Percentiles rank a stretch among this genome's conserved stretches.
phyloP scores from a whole-genome alignment of 92 coral and sea anemone genomes.

The Plumapathes pennacea region DNA sequence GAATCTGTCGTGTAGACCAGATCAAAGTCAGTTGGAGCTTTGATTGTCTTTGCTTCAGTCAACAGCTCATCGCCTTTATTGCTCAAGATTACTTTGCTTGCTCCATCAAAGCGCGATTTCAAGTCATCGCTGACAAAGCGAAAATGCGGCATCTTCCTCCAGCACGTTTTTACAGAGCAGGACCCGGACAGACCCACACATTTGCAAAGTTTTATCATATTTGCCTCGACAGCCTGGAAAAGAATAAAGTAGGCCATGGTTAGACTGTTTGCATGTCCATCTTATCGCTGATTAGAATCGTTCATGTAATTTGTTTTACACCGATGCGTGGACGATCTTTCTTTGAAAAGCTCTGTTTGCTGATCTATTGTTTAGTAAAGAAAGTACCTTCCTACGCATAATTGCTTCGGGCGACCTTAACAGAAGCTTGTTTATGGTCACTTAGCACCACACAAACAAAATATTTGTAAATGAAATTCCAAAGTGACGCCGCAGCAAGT shows the following conservation, averaged over 20 bases:
- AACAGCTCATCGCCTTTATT: constrained; percentile 66
- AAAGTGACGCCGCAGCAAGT: no score
- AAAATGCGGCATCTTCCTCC: constrained; percentile 75
- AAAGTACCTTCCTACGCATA: no score
- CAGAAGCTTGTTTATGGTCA: no score
- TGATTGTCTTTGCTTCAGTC: constrained; percentile 72
- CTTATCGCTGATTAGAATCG: no score
- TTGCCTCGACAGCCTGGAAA: constrained; percentile 78
- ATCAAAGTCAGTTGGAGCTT: constrained; percentile 79
- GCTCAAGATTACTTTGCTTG: constrained; percentile 72
- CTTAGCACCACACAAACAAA: no score
- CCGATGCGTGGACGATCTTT: no score
- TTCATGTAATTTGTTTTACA: no score
- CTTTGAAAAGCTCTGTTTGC: no score
- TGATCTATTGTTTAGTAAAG: no score
- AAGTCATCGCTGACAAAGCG: constrained; percentile 58
- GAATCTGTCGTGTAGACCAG: constrained; percentile 91
- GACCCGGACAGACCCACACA: constrained; percentile 91
- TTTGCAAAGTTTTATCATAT: constrained; percentile 78
- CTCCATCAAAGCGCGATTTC: constrained; percentile 88
- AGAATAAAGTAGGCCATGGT: constrained; percentile 11
- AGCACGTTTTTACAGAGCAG: constrained; percentile 78
- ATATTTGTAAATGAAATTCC: no score
- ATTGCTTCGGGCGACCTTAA: no score
- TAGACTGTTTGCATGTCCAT: no score